phyloP scores from a whole-genome alignment of 2,888 invertebrate species.

The Drosophila siamana region DNA sequence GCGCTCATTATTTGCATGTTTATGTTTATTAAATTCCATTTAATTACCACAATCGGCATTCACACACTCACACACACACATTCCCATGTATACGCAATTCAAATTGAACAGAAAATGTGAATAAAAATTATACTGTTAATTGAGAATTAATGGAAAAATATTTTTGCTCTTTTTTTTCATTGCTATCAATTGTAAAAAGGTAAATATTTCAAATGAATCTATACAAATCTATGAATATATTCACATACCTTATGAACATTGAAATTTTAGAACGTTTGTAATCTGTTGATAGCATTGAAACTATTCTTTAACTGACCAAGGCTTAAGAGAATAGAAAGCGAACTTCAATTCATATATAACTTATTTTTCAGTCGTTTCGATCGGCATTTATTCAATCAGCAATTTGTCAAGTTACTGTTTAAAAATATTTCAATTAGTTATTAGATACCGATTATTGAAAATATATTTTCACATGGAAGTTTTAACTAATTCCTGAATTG shows the following conservation, averaged over 20 bases:
- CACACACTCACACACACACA: slow-evolving; percentile 32
- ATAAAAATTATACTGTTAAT: slow-evolving; percentile 49
- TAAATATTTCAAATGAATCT: slow-evolving; percentile 44
- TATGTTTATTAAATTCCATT: slow-evolving; percentile 80
- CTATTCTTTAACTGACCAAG: too few species aligned
- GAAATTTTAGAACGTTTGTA: slow-evolving; percentile 22
- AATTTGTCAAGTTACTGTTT: background rate
- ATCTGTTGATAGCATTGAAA: background rate
- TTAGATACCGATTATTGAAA: background rate
- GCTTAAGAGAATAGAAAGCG: too few species aligned
- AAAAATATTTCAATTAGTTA: slow-evolving; percentile 1
- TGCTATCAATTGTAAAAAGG: slow-evolving; percentile 33
- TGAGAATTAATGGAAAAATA: slow-evolving; percentile 65
- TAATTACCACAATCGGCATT: slow-evolving; percentile 67
- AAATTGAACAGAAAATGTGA: slow-evolving; percentile 31
- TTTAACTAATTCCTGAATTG: slow-evolving; percentile 30
- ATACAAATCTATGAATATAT: background rate
- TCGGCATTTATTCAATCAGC: too few species aligned
- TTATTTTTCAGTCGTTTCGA: too few species aligned
- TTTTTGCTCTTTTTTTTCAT: slow-evolving; percentile 22
- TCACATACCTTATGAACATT: slow-evolving; percentile 14
- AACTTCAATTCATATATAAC: too few species aligned
- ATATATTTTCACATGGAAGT: background rate
- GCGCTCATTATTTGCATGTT: slow-evolving; percentile 76
- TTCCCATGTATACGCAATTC: slow-evolving; percentile 36